Conservation (phyloP, 1,140 invertebrate species). For the Drosophila obscura region DNA sequence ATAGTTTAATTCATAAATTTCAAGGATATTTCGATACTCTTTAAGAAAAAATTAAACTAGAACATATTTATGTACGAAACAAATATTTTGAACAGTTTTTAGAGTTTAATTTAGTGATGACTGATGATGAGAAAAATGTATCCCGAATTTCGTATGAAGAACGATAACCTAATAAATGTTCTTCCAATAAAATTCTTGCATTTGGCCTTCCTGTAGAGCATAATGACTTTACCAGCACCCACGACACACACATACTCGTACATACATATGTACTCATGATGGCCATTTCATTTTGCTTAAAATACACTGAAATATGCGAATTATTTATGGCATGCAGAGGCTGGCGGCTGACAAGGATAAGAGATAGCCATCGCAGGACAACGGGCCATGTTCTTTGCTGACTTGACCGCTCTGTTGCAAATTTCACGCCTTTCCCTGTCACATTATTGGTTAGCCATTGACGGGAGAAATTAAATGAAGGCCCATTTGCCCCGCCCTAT, state of each 20-base stretch:
- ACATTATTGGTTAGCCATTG: constrained; percentile 56
- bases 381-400: constrained; percentile 6
- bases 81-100: no score
- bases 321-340: constrained; percentile 60
- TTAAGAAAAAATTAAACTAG: no score
- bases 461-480: constrained; percentile 41
- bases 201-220: constrained; percentile 1
- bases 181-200: no score
- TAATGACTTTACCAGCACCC: not conserved
- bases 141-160: no score
- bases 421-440: constrained; percentile 34
- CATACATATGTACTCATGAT: not conserved
- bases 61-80: no score
- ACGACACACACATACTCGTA: no score
- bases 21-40: no score
- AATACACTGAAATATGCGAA: constrained; percentile 53
- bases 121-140: no score
- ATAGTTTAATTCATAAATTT: no score
- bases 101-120: no score
- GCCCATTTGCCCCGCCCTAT: constrained; percentile 57
- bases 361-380: constrained; percentile 21
- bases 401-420: constrained; percentile 33
- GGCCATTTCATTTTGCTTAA: constrained; percentile 11
- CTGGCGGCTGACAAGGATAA: constrained; percentile 36
- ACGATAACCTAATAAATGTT: no score